These are phyloP conservation scores for Garra rufa DNA, from an alignment of 2,113 vertebrate genomes.

Conservation along the genomic window DNA sequence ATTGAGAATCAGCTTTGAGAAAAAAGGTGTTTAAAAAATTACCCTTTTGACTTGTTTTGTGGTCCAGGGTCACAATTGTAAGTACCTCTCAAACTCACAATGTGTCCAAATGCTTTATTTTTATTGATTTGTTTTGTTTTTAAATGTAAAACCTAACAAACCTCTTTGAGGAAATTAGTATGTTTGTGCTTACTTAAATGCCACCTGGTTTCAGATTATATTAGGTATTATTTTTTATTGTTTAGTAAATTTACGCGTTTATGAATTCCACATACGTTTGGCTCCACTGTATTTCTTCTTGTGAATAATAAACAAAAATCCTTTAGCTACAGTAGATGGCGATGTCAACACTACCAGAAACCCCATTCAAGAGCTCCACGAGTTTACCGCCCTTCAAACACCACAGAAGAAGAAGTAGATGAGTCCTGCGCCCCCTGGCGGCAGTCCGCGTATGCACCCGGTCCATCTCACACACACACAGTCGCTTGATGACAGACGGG, in stretches of 20 bases:
- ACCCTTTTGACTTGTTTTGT: too few relatives aligned
- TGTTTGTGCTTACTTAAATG: background rate
- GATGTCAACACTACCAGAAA: conserved; percentile 13
- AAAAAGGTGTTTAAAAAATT: too few relatives aligned
- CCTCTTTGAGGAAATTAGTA: background rate
- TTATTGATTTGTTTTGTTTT: background rate
- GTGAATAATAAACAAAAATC: background rate
- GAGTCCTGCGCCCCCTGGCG: conserved; percentile 66
- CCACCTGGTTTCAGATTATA: background rate
- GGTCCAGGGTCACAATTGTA: too few relatives aligned
- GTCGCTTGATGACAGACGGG: conserved; percentile 66
- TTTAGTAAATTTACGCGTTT: too few relatives aligned
- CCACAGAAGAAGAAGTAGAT: conserved; percentile 49
- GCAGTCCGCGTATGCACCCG: conserved; percentile 28
- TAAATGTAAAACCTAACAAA: background rate
- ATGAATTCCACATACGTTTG: background rate
- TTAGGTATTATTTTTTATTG: too few relatives aligned
- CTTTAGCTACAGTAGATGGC: background rate
- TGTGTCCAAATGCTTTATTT: background rate
- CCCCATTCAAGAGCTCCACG: background rate
- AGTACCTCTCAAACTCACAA: background rate
- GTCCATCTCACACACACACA: conserved; percentile 36
- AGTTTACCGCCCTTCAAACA: conserved; percentile 44
- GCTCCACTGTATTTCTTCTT: background rate
- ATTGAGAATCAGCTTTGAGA: too few relatives aligned